Evolutionary conservation across 2,113 vertebrate genomes (phyloP), one percentile per base, ranked within the genome.

Genomic region (Stegastes partitus): DNA sequence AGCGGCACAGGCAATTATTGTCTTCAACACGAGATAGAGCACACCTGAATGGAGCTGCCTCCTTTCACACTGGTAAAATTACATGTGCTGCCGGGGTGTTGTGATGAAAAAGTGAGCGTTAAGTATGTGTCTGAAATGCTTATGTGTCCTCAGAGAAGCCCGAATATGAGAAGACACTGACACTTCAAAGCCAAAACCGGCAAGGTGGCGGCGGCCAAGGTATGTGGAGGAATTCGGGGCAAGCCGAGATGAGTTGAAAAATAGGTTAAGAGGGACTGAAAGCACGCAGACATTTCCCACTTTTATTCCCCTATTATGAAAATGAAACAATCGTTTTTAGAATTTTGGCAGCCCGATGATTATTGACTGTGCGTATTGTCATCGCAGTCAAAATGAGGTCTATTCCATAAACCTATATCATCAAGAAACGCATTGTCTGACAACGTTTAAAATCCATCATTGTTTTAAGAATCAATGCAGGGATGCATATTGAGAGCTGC

Each of bases 1-100:
- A 93, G 94, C 93, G 81, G 92, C 92, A 72, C 73, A 95, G 92
- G 93, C 95, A 97, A 97, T 98, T 97, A 98, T 96, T 94, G 93
- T 94, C 94, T 95, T 95, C 94, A 91, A 92, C 77, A 76, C 81
- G 83, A 96, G 92, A 96, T 74, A 93, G 95, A 94, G 91, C 92
- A 95, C 95, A 97, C 95, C 95, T 97, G 95, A 96, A 95, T 81
- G 95, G 94, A 95, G 94, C 95, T 84, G 86, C 94, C 89, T 93
- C 88, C 94, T 95, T 93, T 93, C 93, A 87, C 76, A 76, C 89
- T 83, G 85, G 91, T 94, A 94, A 93, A 94, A 95, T 95, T 92
- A 95, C 92, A 92, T 88, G 90, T 90, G 92, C 76, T 89, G 87
- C 94, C 94, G 12, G 37, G 54, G 45, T 74, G 80, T 71, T 19